Base-by-base conservation (phyloP, 1,140 invertebrate species). In the Wiebesia pumilae region DNA sequence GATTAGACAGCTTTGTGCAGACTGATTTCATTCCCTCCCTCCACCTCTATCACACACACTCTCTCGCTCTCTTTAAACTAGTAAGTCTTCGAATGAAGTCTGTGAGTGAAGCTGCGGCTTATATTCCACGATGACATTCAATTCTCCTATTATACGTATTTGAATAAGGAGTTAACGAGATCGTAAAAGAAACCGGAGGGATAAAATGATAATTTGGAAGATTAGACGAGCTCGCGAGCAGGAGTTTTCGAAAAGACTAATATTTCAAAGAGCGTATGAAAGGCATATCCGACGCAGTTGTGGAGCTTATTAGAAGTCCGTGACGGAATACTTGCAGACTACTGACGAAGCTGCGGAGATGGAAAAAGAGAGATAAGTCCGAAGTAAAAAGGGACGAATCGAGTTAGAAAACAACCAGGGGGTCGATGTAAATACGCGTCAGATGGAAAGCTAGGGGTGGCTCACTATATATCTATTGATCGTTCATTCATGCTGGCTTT, bases 401-500 rank as follows among this genome's bases (percentile, higher is more conserved):
- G 51, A 80, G 85, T 81, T 73, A 77, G 75, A 14, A 47, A 24
- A 78, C 3, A 16, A 27, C 47, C 16, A 51, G 43, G 43, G 43
- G 30, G 47, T n/a, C 77, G n/a, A 69, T 85, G 83, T 90, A 87
- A 86, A 88, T 88, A 85, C 77, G 65, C 30, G 33, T 51, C 30
- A 67, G 79, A 86, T 75, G 69, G 54, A 69, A 51, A 80, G 12
- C 30, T 65, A 33, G 58, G 54, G 58, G 77, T 35, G 69, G 67
- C 38, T 86, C 87, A 89, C 89, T 93, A 93, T 93, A 93, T 92
- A 90, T 90, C 91, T 93, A 93, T 93, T 89, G 92, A 93, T 93
- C 92, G 91, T 93, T 92, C 91, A 92, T 92, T 93, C 92, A 92
- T 92, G 88, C 89, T 88, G 89, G 90, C 90, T 90, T 91, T 90